Percentiles rank a stretch among this genome's conserved stretches.
Conservation (phyloP, 92 coral and sea anemone genomes). For the Phenganax marumi region DNA sequence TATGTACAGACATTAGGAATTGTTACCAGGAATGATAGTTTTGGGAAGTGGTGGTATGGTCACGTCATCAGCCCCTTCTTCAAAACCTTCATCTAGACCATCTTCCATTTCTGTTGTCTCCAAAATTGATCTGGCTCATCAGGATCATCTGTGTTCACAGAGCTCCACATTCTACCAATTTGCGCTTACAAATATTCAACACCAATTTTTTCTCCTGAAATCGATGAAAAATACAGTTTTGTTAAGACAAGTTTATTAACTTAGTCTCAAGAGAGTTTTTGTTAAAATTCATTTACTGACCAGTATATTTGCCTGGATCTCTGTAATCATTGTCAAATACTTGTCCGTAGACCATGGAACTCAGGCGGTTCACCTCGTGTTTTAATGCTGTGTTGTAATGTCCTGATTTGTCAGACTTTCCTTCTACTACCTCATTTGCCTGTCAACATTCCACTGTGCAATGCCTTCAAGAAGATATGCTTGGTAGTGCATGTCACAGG, state of each 20-base stretch:
- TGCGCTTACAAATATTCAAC: background rate
- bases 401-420: background rate
- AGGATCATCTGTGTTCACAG: constrained; percentile 4
- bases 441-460: background rate
- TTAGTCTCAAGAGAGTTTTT: no score
- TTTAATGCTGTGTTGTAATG: background rate
- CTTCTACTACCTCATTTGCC: no score
- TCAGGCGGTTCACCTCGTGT: constrained; percentile 19
- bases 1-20: background rate
- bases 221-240: background rate
- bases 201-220: no score
- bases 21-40: no score
- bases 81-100: no score
- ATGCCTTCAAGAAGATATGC: no score
- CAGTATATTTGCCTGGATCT: no score
- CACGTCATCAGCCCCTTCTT: no score
- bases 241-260: background rate
- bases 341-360: constrained; percentile 11
- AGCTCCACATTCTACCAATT: constrained; percentile 23
- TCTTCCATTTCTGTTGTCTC: background rate
- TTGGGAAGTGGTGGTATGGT: no score
- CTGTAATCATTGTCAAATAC: background rate
- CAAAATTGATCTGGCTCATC: background rate
- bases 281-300: no score
- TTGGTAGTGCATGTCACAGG: no score